Percentiles rank a stretch among this genome's conserved stretches.
phyloP scores from a whole-genome alignment of 2,888 invertebrate species.

The Zhengitettix transpicula region DNA sequence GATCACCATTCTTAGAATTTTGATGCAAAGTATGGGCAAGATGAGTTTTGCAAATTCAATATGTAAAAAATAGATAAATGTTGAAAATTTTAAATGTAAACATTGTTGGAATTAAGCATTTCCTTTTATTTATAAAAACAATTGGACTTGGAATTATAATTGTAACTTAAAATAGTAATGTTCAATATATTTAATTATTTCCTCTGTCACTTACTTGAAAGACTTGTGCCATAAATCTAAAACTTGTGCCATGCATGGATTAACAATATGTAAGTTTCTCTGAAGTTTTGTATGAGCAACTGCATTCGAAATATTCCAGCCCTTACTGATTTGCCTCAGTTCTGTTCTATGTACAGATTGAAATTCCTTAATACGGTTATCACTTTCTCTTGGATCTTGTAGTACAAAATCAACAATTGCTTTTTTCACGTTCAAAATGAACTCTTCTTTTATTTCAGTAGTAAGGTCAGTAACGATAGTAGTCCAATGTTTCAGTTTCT shows the following conservation, averaged over 20 bases:
- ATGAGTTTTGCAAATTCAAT: no score
- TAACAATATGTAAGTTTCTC: slow-evolving; percentile 51
- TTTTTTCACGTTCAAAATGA: slow-evolving; percentile 75
- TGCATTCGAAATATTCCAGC: slow-evolving; percentile 40
- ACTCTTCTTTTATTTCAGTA: slow-evolving; percentile 56
- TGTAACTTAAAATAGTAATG: background rate
- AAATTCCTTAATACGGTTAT: slow-evolving; percentile 21
- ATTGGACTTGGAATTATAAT: no score
- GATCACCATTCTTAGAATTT: no score
- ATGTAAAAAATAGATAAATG: no score
- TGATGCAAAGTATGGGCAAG: no score
- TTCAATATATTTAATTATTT: background rate
- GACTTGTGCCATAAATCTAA: slow-evolving; percentile 65
- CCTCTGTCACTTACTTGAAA: slow-evolving; percentile 38
- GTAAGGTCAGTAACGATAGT: slow-evolving; percentile 2
- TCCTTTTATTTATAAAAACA: no score
- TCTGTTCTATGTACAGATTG: slow-evolving; percentile 37
- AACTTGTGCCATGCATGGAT: slow-evolving; percentile 65
- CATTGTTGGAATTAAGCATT: no score
- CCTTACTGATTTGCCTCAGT: slow-evolving; percentile 42
- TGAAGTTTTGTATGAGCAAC: slow-evolving; percentile 16
- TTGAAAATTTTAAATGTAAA: no score
- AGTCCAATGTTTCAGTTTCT: slow-evolving; percentile 21
- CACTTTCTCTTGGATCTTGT: slow-evolving; percentile 41
- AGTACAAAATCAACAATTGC: slow-evolving; percentile 84